These are phyloP conservation scores for Caenorhabditis japonica DNA, from an alignment of 2,888 invertebrate species.

Conservation along the genomic window DNA sequence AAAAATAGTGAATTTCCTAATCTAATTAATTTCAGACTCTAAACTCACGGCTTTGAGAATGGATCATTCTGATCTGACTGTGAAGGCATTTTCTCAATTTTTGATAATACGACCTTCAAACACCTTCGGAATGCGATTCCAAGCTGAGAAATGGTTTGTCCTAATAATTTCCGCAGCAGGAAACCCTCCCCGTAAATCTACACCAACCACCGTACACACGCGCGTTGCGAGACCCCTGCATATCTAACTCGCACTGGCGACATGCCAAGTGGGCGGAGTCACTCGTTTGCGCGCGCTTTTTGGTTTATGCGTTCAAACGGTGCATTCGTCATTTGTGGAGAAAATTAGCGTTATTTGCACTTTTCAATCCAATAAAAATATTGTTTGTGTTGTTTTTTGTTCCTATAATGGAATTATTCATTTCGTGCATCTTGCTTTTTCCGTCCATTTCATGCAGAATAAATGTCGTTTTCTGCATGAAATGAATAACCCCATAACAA, in stretches of 20 bases:
- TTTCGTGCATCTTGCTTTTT: no score
- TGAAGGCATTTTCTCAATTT: constrained; percentile 79
- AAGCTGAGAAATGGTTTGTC: background rate
- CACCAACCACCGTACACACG: constrained; percentile 26
- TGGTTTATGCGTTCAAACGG: constrained; percentile 23
- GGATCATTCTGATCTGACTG: constrained; percentile 57
- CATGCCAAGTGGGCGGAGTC: constrained; percentile 50
- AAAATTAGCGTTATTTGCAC: background rate
- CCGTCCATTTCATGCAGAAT: no score
- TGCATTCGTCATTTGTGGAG: constrained; percentile 7
- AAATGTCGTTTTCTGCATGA: no score
- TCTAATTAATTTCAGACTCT: constrained; percentile 3
- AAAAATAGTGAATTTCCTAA: no score
- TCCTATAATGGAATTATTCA: no score
- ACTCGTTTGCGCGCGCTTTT: constrained; percentile 53
- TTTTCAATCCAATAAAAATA: no score
- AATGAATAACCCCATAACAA: no score
- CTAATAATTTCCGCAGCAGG: no score
- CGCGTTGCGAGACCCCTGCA: constrained; percentile 37
- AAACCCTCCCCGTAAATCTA: constrained; percentile 45
- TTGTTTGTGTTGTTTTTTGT: no score
- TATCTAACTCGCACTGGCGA: constrained; percentile 38
- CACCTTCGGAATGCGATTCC: background rate
- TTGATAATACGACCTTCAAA: background rate
- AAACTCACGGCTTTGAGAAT: constrained; percentile 65